A percentile compares a stretch with the other conserved stretches of the same genome.
Conservation (phyloP, 2,888 invertebrate species). For the Agonopterix alstromeriana region DNA sequence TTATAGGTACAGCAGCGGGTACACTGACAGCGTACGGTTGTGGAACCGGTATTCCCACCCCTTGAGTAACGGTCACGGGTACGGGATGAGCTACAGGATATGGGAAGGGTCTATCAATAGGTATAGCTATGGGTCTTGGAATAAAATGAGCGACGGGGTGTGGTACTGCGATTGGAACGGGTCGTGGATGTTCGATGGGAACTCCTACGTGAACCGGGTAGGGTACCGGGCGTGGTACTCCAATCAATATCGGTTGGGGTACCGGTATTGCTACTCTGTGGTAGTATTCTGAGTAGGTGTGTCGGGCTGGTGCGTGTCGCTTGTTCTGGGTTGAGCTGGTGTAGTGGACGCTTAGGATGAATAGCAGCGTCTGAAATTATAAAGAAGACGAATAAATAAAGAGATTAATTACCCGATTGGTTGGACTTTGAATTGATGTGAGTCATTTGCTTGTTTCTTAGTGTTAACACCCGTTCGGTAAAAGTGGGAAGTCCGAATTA, state of each 20-base stretch:
- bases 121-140: constrained; percentile 57
- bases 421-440: too few species aligned
- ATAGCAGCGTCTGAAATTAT: background rate
- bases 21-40: constrained; percentile 67
- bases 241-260: constrained; percentile 65
- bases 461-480: background rate
- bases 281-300: constrained; percentile 59
- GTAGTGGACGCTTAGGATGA: constrained; percentile 2
- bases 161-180: constrained; percentile 47
- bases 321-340: constrained; percentile 24
- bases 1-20: constrained; percentile 53
- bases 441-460: background rate
- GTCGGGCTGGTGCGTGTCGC: constrained; percentile 40
- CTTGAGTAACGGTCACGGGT: constrained; percentile 68
- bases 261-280: constrained; percentile 71
- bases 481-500: background rate
- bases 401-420: background rate
- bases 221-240: constrained; percentile 61
- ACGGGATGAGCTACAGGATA: constrained; percentile 74
- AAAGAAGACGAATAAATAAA: background rate
- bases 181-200: constrained; percentile 42
- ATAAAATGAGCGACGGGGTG: constrained; percentile 62
- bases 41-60: constrained; percentile 71
- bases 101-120: constrained; percentile 73
- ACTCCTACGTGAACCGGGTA: constrained; percentile 47